These are phyloP conservation scores for Ammodytes dubius DNA, from an alignment of 2,113 vertebrate species.

Conservation along the genomic window DNA sequence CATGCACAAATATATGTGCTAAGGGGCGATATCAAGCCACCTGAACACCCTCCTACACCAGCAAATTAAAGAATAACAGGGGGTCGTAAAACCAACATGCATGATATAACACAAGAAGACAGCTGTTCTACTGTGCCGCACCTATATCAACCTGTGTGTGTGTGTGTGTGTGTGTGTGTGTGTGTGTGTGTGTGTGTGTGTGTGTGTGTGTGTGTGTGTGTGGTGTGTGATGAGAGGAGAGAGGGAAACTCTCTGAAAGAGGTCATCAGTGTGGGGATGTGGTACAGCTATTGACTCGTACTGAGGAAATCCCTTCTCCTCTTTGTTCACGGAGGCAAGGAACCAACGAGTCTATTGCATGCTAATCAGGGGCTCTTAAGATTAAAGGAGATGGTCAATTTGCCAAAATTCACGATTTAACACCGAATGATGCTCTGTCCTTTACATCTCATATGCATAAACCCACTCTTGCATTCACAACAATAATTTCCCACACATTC, in stretches of 20 bases:
- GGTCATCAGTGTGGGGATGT: conserved; percentile 64
- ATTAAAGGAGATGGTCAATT: conserved; percentile 46
- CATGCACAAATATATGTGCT: background rate
- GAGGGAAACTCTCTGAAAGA: conserved; percentile 54
- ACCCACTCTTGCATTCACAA: conserved; percentile 14
- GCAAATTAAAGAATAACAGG: conserved; percentile 29
- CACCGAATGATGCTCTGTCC: conserved; percentile 27
- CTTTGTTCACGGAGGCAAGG: conserved; percentile 48
- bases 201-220: background rate
- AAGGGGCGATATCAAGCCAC: conserved; percentile 19
- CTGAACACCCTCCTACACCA: conserved; percentile 23
- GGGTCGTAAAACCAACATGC: conserved; percentile 54
- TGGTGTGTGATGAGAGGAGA: background rate
- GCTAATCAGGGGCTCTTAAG: conserved; percentile 67
- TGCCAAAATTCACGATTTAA: conserved; percentile 53
- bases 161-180: conserved; percentile 6
- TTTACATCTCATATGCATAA: conserved; percentile 39
- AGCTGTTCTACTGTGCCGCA: conserved; percentile 27
- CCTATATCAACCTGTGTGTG: conserved; percentile 21
- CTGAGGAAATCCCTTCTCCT: conserved; percentile 75
- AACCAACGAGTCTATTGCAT: conserved; percentile 59
- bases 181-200: conserved; percentile 3
- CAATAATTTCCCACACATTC: background rate
- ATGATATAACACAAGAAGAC: conserved; percentile 40
- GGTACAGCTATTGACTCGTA: conserved; percentile 63